Percentiles rank a stretch among this genome's conserved stretches.
Conservation (phyloP, 2,113 vertebrate genomes). For the Galbula dea region DNA sequence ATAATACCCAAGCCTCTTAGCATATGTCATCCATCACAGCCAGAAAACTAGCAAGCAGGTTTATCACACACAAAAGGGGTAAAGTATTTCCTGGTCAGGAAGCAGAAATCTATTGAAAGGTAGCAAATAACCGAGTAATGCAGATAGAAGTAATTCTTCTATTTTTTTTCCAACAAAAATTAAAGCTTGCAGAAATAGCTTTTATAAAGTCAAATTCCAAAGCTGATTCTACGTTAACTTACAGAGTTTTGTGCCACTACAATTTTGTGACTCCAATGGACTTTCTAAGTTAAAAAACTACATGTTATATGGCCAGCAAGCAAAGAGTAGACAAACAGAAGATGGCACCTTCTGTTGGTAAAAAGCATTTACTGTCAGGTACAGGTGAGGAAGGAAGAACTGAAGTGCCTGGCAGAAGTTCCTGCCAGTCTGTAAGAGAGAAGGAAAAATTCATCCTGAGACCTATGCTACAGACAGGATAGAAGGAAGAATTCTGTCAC, state of each 20-base stretch:
- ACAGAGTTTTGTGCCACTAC: background rate
- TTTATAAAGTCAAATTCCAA: background rate
- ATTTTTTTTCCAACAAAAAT: background rate
- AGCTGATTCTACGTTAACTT: background rate
- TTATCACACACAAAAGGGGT: background rate
- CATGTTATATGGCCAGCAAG: background rate
- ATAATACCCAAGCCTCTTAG: conserved; percentile 61
- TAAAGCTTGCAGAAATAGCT: background rate
- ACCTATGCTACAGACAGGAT: background rate
- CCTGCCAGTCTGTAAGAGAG: background rate
- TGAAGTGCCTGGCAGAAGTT: background rate
- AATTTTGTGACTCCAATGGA: background rate
- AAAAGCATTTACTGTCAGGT: background rate
- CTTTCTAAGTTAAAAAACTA: background rate
- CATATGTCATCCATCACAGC: conserved; percentile 13
- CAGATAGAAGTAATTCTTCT: background rate
- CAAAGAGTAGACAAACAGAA: background rate
- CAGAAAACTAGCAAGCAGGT: conserved; percentile 29
- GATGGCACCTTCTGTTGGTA: background rate
- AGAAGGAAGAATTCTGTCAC: background rate
- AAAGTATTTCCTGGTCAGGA: background rate
- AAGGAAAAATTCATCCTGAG: background rate
- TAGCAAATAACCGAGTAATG: conserved; percentile 6
- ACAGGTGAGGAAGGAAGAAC: background rate
- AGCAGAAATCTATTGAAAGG: conserved; percentile 19